Conservation (phyloP, 2,888 invertebrate species). For the Oscheius sp. region DNA sequence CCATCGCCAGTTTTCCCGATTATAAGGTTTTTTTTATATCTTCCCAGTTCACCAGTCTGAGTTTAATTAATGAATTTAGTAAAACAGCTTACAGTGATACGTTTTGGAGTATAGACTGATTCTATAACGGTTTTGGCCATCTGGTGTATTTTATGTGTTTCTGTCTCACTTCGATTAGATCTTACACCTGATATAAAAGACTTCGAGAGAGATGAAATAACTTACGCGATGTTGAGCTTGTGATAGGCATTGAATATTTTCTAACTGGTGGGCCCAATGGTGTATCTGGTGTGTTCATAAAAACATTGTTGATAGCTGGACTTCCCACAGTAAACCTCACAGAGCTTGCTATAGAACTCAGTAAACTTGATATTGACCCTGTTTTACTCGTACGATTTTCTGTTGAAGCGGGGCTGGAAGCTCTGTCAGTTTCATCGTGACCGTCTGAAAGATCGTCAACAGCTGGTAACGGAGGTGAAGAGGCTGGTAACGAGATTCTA, state of each 20-base stretch:
- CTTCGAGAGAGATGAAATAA: neutral
- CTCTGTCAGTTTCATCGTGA: neutral
- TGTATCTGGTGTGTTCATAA: slow-evolving; percentile 1
- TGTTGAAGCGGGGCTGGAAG: neutral
- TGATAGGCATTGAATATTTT: slow-evolving; percentile 21
- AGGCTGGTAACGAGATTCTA: neutral
- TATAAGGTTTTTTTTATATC: neutral
- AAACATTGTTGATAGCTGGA: slow-evolving; percentile 14
- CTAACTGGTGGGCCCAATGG: slow-evolving; percentile 21
- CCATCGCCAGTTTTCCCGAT: neutral
- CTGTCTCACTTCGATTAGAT: neutral
- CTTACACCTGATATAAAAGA: neutral
- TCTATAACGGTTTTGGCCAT: slow-evolving; percentile 15
- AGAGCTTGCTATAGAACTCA: neutral
- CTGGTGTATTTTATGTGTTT: neutral
- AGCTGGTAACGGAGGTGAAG: neutral
- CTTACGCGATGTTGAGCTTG: slow-evolving; percentile 2
- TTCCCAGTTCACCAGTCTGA: slow-evolving; percentile 11
- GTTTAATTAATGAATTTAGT: neutral
- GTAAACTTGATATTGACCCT: too few relatives aligned
- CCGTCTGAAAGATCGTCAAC: neutral
- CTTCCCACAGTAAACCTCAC: slow-evolving; percentile 26
- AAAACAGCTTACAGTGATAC: slow-evolving; percentile 21
- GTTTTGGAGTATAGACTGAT: slow-evolving; percentile 35
- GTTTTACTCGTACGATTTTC: neutral